These are phyloP conservation scores for Hirundichthys speculiger DNA, from an alignment of 2,113 vertebrate species.

Conservation along the genomic window DNA sequence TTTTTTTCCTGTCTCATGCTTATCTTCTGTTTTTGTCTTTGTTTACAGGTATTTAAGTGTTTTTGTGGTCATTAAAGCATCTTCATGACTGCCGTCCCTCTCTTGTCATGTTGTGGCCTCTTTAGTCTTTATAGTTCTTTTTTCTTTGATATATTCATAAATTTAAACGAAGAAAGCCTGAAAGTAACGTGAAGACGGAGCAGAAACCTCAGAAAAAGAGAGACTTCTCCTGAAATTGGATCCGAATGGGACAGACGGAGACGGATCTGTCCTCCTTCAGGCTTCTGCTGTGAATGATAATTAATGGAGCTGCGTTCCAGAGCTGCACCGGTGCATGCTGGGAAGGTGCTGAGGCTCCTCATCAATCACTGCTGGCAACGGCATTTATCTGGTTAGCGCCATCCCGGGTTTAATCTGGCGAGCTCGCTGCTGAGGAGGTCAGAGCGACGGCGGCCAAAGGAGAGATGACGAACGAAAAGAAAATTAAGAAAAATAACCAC, in stretches of 20 bases:
- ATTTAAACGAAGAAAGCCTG: not conserved
- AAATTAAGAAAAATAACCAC: not conserved
- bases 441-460: not conserved
- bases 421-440: conserved; percentile 27
- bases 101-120: too few species aligned
- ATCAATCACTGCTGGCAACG: conserved; percentile 56
- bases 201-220: not conserved
- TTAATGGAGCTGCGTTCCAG: conserved; percentile 50
- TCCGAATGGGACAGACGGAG: conserved; percentile 15
- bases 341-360: conserved; percentile 37
- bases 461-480: not conserved
- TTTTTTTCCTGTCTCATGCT: too few species aligned
- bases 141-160: not conserved
- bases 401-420: conserved; percentile 8
- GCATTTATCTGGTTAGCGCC: conserved; percentile 56
- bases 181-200: not conserved
- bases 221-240: not conserved
- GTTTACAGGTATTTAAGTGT: too few species aligned
- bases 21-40: too few species aligned
- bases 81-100: too few species aligned
- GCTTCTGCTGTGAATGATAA: conserved; percentile 54
- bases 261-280: conserved; percentile 36
- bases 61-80: too few species aligned
- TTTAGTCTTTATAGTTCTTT: not conserved
- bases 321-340: conserved; percentile 51